Evolutionary conservation across 2,888 invertebrate species (phyloP).

Genomic region (Andrena praecox): DNA sequence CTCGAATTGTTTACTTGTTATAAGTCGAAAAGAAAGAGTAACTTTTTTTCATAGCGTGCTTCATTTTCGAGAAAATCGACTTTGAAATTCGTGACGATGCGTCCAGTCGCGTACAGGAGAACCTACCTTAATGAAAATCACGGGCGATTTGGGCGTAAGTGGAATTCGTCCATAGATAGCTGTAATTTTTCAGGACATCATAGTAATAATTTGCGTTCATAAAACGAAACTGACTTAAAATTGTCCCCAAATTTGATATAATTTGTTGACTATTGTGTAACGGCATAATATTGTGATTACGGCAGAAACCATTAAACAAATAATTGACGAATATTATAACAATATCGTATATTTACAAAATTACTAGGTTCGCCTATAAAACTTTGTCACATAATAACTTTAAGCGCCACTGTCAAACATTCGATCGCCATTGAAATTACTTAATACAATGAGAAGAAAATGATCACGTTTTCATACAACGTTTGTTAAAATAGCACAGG

Average conservation of each 20-base stretch:
- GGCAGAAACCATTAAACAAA: background rate
- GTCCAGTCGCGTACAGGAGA: no score
- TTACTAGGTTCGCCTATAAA: conserved; percentile 10
- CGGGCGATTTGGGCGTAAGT: no score
- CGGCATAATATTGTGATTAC: background rate
- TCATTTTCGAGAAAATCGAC: no score
- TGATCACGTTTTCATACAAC: background rate
- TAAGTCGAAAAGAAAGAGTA: no score
- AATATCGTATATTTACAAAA: conserved; percentile 22
- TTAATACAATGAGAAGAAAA: background rate
- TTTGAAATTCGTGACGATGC: no score
- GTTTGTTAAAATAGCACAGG: background rate
- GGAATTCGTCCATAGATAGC: background rate
- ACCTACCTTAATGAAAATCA: no score
- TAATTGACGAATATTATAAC: conserved; percentile 1
- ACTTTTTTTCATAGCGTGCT: no score
- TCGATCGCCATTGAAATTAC: background rate
- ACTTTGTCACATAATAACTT: background rate
- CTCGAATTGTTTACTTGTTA: no score
- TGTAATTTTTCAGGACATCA: conserved; percentile 9
- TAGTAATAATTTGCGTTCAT: conserved; percentile 1
- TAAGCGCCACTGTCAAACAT: background rate
- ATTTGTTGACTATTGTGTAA: background rate
- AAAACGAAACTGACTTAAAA: conserved; percentile 29
- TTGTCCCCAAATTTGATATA: conserved; percentile 17